Base-by-base conservation (phyloP, 1,140 invertebrate genomes). In the Sycobia sp. region DNA sequence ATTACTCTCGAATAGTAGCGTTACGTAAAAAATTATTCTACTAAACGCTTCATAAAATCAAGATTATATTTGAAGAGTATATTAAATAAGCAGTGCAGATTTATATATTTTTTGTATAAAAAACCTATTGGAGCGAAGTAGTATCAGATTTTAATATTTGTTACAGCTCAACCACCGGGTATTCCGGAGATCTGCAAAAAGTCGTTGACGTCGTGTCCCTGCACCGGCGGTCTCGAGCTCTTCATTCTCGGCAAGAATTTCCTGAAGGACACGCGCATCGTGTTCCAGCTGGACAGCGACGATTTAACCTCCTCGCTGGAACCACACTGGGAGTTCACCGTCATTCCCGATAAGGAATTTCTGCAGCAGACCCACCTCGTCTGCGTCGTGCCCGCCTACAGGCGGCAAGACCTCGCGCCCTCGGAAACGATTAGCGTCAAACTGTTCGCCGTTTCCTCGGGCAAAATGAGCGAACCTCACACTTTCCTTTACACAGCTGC, bases 191-290 rank as follows among this genome's bases (percentile, higher is more conserved):
- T 98, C 57, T 94, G 91, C 70, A 95, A 96, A 76, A 95, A 96
- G 76, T 97, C 95, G 0, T 75, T 95, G 7, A 87, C 86, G 18
- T 89, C 90, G 18, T 92, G 89, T 72, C 87, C 89, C 9, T 89
- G 90, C 0, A 86, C 85, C 43, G 96, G 95, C 8, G 93, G 93
- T 1, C 76, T 89, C n/a, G 95, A 97, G 74, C 80, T 98, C 14
- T 97, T 97, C 76, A 91, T 98, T 46, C 88, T 98, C 53, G 96
- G 96, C 10, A 97, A 98, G 80, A 98, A 98, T 81, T 98, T 98
- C 76, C 85, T 96, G 13, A 97, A 97, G 82, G 95, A 97, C 79
- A 95, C 94, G 1, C 87, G 88, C 54, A 90, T 98, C 9, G 84
- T 94, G 39, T 97, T 98, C 77, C 89, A 91, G 79, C 81, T 92